These are phyloP conservation scores for Thalassophryne amazonica DNA, from an alignment of 2,797 vertebrate species.

Conservation along the genomic window DNA sequence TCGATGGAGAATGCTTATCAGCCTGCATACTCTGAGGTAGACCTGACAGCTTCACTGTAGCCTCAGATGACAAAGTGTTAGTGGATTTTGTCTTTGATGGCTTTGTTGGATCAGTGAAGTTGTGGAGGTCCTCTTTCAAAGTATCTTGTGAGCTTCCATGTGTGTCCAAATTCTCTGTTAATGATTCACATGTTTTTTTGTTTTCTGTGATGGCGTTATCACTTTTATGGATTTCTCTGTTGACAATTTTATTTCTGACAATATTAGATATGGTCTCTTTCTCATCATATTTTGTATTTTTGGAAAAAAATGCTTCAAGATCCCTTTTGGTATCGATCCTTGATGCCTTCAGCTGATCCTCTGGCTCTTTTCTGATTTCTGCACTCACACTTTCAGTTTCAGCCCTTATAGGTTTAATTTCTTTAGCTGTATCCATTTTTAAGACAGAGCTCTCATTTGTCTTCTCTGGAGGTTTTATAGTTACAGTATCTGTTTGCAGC, in stretches of 20 bases:
- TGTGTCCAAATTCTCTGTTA: neutral
- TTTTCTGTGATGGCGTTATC: slow-evolving; percentile 5
- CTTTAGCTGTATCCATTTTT: no score
- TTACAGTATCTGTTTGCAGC: no score
- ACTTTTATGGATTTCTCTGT: neutral
- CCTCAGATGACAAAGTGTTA: slow-evolving; percentile 14
- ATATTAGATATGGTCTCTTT: neutral
- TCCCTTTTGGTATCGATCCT: neutral
- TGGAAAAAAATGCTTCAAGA: neutral
- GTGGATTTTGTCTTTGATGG: neutral
- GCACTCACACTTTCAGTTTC: no score
- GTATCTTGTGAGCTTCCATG: neutral
- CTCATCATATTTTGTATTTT: neutral
- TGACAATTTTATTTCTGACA: slow-evolving; percentile 3
- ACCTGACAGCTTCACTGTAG: slow-evolving; percentile 23
- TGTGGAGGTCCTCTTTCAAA: neutral
- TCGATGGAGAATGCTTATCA: slow-evolving; percentile 60
- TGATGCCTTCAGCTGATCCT: neutral
- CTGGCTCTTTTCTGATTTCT: no score
- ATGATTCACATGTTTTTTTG: slow-evolving; percentile 13
- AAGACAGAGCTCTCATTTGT: no score
- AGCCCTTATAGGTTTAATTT: no score
- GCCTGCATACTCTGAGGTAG: slow-evolving; percentile 3
- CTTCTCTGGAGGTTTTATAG: no score
- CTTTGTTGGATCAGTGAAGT: slow-evolving; percentile 4